phyloP scores from a whole-genome alignment of 2,888 invertebrate species.

The Platypus cylindrus region DNA sequence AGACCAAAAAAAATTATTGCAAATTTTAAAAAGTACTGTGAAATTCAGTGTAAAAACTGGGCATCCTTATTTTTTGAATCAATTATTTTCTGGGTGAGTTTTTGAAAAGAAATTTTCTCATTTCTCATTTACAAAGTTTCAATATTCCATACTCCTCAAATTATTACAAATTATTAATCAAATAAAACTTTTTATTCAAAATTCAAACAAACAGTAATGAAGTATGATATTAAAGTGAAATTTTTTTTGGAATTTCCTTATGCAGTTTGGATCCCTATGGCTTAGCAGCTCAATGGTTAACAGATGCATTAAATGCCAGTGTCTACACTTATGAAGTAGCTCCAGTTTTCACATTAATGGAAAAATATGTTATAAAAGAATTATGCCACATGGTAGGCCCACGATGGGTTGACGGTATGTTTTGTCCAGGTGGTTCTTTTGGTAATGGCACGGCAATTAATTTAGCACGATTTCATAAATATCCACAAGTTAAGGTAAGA shows the following conservation, averaged over 20 bases:
- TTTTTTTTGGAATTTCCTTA: too few species aligned
- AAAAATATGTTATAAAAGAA: constrained; percentile 35
- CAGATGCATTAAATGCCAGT: constrained; percentile 39
- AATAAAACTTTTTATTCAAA: too few species aligned
- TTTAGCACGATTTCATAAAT: constrained; percentile 38
- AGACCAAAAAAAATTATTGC: constrained; percentile 34
- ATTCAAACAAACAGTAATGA: too few species aligned
- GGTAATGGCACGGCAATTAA: constrained; percentile 45
- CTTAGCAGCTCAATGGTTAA: constrained; percentile 40
- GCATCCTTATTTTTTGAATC: constrained; percentile 44
- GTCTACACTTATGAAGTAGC: constrained; percentile 46
- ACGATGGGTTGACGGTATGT: constrained; percentile 38
- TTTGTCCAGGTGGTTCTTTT: constrained; percentile 45
- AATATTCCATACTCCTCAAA: neutral
- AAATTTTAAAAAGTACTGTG: constrained; percentile 36
- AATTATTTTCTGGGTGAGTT: constrained; percentile 42
- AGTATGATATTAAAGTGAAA: too few species aligned
- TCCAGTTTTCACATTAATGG: constrained; percentile 43
- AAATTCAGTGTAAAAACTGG: constrained; percentile 46
- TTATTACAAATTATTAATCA: too few species aligned
- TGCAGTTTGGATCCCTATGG: constrained; percentile 40
- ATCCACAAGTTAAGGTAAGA: constrained; percentile 37
- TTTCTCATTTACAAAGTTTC: neutral
- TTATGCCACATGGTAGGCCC: constrained; percentile 38
- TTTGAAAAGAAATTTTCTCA: neutral